A percentile compares a stretch with the other conserved stretches of the same genome.
Conservation (phyloP, 2,888 invertebrate species). For the Drosophila setosimentum region DNA sequence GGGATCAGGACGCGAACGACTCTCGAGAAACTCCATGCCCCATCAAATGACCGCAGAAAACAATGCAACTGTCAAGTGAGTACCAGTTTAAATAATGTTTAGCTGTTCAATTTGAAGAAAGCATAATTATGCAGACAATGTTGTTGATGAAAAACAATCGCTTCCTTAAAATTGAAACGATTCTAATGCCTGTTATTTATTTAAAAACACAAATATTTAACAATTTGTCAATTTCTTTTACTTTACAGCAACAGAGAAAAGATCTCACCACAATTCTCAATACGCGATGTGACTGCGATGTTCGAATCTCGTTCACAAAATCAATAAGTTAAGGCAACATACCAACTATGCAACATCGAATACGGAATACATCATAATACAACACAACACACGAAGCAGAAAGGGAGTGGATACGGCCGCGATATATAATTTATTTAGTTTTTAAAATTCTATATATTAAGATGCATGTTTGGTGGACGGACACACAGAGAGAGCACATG, state of each 20-base stretch:
- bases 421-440: slow-evolving; percentile 76
- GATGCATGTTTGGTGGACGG: slow-evolving; percentile 32
- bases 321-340: slow-evolving; percentile 77
- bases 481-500: slow-evolving; percentile 4
- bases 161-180: background rate
- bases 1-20: slow-evolving; percentile 65
- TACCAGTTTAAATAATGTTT: background rate
- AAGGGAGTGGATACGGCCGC: slow-evolving; percentile 33
- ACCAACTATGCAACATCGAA: slow-evolving; percentile 57
- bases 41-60: slow-evolving; percentile 49
- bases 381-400: slow-evolving; percentile 10
- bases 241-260: slow-evolving; percentile 88
- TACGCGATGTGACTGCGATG: slow-evolving; percentile 93
- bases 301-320: slow-evolving; percentile 90
- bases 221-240: slow-evolving; percentile 7
- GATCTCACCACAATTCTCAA: slow-evolving; percentile 90
- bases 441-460: slow-evolving; percentile 50
- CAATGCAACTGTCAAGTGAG: slow-evolving; percentile 61
- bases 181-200: background rate
- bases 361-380: slow-evolving; percentile 24
- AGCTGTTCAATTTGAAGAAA: no score
- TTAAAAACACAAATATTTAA: background rate
- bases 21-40: slow-evolving; percentile 63
- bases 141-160: background rate
- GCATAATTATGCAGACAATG: background rate